Evolutionary conservation across 1,140 invertebrate species (phyloP).

Genomic region (Hypothenemus hampei): DNA sequence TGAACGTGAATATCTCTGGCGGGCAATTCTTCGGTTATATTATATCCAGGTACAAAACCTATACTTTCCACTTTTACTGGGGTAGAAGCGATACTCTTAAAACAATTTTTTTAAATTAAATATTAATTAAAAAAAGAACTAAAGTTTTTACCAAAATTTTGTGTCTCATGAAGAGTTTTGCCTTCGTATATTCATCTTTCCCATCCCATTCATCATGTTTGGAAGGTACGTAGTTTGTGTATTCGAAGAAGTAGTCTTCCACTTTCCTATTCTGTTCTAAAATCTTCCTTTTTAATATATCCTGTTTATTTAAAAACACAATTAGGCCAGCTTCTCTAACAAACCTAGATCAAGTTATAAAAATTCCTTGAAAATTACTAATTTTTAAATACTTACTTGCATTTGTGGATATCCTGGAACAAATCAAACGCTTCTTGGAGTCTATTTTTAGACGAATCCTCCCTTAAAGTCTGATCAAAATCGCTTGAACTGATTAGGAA

Average conservation of each 20-base stretch:
- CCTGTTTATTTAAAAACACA: conserved; percentile 79
- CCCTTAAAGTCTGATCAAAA: conserved; percentile 71
- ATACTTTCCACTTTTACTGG: conserved; percentile 32
- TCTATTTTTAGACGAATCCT: conserved; percentile 64
- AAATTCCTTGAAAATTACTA: not conserved
- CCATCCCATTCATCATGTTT: conserved; percentile 43
- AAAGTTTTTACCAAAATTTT: conserved; percentile 55
- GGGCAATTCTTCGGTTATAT: conserved; percentile 29
- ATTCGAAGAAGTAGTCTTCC: conserved; percentile 62
- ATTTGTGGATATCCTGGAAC: conserved; percentile 73
- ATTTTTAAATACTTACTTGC: conserved; percentile 50
- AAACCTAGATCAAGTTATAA: conserved; percentile 58
- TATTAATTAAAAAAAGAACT: not conserved
- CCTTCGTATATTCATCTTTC: conserved; percentile 58
- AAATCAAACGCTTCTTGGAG: conserved; percentile 65
- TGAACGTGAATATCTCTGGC: conserved; percentile 59
- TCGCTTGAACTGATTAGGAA: conserved; percentile 73
- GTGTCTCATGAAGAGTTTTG: conserved; percentile 63
- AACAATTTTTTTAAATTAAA: conserved; percentile 14
- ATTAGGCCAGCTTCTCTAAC: conserved; percentile 68
- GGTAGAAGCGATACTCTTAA: conserved; percentile 29
- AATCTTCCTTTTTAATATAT: conserved; percentile 68
- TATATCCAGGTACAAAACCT: conserved; percentile 31
- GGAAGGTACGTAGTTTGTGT: conserved; percentile 49
- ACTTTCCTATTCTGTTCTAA: conserved; percentile 55